Percentiles rank a stretch among this genome's conserved stretches.
Conservation (phyloP, 64 coral and sea anemone species). For the Montipora efflorescens region DNA sequence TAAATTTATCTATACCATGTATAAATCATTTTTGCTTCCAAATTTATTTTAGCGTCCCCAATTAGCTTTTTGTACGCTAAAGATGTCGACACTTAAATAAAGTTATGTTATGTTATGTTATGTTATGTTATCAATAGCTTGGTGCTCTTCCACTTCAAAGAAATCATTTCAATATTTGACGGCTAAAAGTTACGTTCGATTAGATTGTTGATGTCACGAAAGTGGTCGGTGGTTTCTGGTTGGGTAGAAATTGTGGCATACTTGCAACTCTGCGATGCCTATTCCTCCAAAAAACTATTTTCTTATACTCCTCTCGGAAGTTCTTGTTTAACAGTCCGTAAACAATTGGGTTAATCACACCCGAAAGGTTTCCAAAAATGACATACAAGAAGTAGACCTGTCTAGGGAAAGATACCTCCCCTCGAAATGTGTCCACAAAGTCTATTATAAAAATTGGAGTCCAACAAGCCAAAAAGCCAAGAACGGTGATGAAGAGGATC, state of each 20-base stretch:
- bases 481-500: slow-evolving; percentile 30
- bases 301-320: slow-evolving; percentile 27
- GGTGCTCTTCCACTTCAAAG: too few species aligned
- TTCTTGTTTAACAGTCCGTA: slow-evolving; percentile 38
- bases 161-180: too few species aligned
- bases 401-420: slow-evolving; percentile 10
- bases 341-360: neutral
- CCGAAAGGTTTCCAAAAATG: slow-evolving; percentile 50
- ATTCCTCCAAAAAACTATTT: neutral
- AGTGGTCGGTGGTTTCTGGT: neutral
- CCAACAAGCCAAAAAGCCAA: slow-evolving; percentile 12
- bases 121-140: too few species aligned
- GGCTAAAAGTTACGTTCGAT: too few species aligned
- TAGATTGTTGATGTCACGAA: neutral
- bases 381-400: slow-evolving; percentile 30
- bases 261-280: neutral
- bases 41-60: too few species aligned
- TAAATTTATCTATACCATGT: too few species aligned
- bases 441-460: slow-evolving; percentile 43
- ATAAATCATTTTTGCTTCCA: too few species aligned
- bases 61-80: too few species aligned
- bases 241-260: neutral
- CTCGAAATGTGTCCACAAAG: slow-evolving; percentile 39
- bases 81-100: too few species aligned
- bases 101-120: too few species aligned